Evolutionary conservation across 2,113 vertebrate genomes (phyloP).

Genomic region (Otus sunia): DNA sequence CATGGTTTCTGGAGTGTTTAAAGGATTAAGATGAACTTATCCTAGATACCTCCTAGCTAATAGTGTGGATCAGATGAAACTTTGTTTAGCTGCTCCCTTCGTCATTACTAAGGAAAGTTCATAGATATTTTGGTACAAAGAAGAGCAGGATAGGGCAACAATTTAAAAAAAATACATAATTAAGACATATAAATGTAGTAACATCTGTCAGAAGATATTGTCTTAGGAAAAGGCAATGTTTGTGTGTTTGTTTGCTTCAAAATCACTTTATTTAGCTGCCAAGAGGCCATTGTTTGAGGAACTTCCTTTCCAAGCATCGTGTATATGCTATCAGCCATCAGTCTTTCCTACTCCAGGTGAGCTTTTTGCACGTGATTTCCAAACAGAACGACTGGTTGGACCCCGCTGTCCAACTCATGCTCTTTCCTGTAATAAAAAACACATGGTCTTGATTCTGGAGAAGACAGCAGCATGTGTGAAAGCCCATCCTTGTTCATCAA

Average conservation of each 20-base stretch:
- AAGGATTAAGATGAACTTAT: neutral
- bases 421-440: neutral
- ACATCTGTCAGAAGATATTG: neutral
- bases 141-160: neutral
- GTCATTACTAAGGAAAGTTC: neutral
- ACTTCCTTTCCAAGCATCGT: neutral
- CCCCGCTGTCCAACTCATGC: neutral
- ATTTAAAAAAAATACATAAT: neutral
- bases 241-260: constrained; percentile 3
- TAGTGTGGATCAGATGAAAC: neutral
- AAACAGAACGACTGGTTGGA: neutral
- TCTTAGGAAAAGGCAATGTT: neutral
- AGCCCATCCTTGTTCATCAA: constrained; percentile 11
- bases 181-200: neutral
- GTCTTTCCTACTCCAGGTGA: neutral
- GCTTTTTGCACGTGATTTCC: neutral
- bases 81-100: neutral
- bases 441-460: neutral
- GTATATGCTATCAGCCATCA: neutral
- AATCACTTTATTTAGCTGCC: constrained; percentile 20
- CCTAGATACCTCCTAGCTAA: neutral
- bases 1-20: neutral
- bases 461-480: neutral
- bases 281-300: neutral
- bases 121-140: neutral